Percentiles rank a stretch among this genome's conserved stretches.
Evolutionary conservation across 2,797 vertebrate genomes (phyloP).

Genomic region (Macropodus opercularis): DNA sequence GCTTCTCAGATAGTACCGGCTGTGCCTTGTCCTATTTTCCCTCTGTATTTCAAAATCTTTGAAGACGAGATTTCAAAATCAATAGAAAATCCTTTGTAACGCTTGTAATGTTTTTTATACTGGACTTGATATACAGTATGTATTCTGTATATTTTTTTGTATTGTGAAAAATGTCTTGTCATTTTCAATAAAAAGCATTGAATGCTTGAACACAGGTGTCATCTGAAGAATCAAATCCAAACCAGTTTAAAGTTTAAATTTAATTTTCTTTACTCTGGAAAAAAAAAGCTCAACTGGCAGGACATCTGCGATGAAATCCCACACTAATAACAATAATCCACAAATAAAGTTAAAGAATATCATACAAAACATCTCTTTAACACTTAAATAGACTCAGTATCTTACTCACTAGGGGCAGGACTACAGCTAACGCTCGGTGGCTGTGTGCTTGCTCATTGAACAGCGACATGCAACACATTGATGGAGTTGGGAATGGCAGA

Average conservation of each 20-base stretch:
- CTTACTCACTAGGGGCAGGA: slow-evolving; percentile 84
- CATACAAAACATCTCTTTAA: slow-evolving; percentile 92
- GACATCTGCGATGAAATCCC: slow-evolving; percentile 86
- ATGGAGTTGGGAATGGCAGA: slow-evolving; percentile 59
- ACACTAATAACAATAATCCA: slow-evolving; percentile 88
- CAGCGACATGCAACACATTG: slow-evolving; percentile 64
- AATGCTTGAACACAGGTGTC: slow-evolving; percentile 64
- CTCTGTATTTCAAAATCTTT: slow-evolving; percentile 85
- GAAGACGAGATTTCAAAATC: slow-evolving; percentile 85
- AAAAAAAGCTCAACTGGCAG: slow-evolving; percentile 85
- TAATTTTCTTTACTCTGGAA: slow-evolving; percentile 86
- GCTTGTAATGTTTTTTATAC: slow-evolving; percentile 81
- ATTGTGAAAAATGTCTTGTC: slow-evolving; percentile 84
- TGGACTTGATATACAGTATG: slow-evolving; percentile 86
- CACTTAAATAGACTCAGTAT: slow-evolving; percentile 91
- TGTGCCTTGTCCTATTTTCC: slow-evolving; percentile 87
- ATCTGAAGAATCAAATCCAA: neutral
- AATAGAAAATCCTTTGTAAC: slow-evolving; percentile 83
- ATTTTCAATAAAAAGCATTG: slow-evolving; percentile 86
- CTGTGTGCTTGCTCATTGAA: slow-evolving; percentile 78
- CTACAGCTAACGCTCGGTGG: slow-evolving; percentile 80
- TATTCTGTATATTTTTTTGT: slow-evolving; percentile 90
- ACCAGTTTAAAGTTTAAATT: slow-evolving; percentile 75
- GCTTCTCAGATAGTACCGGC: slow-evolving; percentile 93
- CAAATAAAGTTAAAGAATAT: slow-evolving; percentile 97